These are phyloP conservation scores for Zosterops pallidus DNA, from an alignment of 2,113 vertebrate genomes.

Conservation along the genomic window DNA sequence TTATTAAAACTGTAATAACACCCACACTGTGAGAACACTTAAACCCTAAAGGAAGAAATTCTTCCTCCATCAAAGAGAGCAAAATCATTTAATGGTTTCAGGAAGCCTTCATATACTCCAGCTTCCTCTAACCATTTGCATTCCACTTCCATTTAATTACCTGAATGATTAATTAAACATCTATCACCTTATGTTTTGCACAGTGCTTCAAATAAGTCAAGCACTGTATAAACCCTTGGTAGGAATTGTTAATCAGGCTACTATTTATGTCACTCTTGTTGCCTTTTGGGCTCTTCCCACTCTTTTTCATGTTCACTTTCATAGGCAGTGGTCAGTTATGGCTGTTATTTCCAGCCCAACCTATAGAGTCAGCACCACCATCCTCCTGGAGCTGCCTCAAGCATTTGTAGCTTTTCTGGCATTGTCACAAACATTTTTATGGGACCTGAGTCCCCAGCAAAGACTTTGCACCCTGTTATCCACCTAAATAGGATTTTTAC, in stretches of 20 bases:
- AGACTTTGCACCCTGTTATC: background rate
- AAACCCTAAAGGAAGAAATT: slow-evolving; percentile 53
- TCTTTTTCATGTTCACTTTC: background rate
- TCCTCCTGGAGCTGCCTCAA: background rate
- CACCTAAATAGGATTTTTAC: background rate
- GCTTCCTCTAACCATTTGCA: slow-evolving; percentile 42
- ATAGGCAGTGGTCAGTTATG: background rate
- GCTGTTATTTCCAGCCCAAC: background rate
- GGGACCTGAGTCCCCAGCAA: background rate
- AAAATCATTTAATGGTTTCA: slow-evolving; percentile 35
- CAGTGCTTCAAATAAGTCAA: background rate
- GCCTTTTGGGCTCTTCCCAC: background rate
- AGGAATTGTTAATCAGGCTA: background rate
- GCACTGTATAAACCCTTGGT: background rate
- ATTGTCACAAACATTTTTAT: background rate
- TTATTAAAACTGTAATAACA: slow-evolving; percentile 46
- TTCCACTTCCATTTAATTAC: slow-evolving; percentile 28
- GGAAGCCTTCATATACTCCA: slow-evolving; percentile 13
- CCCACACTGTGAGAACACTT: background rate
- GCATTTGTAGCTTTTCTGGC: background rate
- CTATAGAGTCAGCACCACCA: background rate
- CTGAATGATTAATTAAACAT: slow-evolving; percentile 48
- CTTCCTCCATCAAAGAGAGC: slow-evolving; percentile 10
- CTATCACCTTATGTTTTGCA: slow-evolving; percentile 22
- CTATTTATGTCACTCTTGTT: background rate